Evolutionary conservation across 1,140 invertebrate genomes (phyloP).

Genomic region (Thaumatotibia leucotreta): DNA sequence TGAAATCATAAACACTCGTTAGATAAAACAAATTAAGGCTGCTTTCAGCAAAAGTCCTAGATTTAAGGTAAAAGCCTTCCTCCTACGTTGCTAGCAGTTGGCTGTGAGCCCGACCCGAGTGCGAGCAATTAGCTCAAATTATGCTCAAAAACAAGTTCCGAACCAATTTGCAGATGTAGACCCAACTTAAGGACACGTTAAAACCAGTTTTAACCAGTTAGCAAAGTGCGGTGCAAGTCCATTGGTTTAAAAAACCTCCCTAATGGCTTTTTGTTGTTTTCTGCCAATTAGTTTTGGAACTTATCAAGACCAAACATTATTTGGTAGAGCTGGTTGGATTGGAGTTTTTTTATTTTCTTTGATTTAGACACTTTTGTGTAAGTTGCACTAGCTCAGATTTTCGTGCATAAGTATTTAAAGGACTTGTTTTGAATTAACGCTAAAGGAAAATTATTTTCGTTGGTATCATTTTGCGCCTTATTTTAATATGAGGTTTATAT

Average conservation of each 20-base stretch:
- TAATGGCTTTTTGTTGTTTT: slow-evolving; percentile 8
- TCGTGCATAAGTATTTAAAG: too few relatives aligned
- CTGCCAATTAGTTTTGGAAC: not conserved
- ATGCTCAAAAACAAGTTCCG: slow-evolving; percentile 68
- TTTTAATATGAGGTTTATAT: too few relatives aligned
- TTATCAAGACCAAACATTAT: not conserved
- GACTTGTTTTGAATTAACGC: too few relatives aligned
- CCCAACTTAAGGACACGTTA: slow-evolving; percentile 45
- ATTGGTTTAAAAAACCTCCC: slow-evolving; percentile 20
- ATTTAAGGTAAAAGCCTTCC: slow-evolving; percentile 40
- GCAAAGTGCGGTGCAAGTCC: slow-evolving; percentile 23
- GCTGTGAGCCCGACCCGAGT: slow-evolving; percentile 51
- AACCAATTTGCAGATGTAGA: slow-evolving; percentile 68
- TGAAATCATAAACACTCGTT: not conserved
- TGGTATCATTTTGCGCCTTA: too few relatives aligned
- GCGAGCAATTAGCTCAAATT: slow-evolving; percentile 70
- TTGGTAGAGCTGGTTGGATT: too few relatives aligned
- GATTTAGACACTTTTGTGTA: too few relatives aligned
- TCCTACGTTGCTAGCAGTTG: slow-evolving; percentile 45
- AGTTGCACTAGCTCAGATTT: too few relatives aligned
- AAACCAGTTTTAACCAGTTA: slow-evolving; percentile 29
- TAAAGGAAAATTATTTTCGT: too few relatives aligned
- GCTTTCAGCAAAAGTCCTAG: slow-evolving; percentile 14
- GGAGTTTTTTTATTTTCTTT: not conserved
- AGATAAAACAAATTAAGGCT: slow-evolving; percentile 10